Evolutionary conservation across 2,113 vertebrate species (phyloP).

Genomic region (Camelus bactrianus): DNA sequence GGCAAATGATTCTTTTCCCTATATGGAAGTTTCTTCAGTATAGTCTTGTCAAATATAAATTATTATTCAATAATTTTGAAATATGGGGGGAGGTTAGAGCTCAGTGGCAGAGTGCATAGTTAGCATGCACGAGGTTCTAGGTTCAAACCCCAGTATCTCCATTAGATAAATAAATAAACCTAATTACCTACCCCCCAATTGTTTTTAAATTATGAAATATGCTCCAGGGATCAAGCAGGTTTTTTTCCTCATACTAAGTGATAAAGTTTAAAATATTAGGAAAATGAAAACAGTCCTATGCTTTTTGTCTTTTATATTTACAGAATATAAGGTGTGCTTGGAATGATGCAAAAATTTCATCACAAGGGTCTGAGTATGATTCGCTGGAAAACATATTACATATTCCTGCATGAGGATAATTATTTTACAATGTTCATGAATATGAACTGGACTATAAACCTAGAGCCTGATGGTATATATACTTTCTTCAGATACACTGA

Average conservation of each 20-base stretch:
- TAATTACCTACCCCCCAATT: too few species aligned
- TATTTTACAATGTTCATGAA: background rate
- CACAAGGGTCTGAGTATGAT: background rate
- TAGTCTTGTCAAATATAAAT: conserved; percentile 72
- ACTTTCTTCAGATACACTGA: background rate
- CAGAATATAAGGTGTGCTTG: background rate
- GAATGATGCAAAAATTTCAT: background rate
- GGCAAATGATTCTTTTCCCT: conserved; percentile 79
- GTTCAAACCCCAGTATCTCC: too few species aligned
- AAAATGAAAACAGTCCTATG: background rate
- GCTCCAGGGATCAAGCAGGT: conserved; percentile 58
- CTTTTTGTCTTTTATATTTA: background rate
- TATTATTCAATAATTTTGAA: conserved; percentile 66
- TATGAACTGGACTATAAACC: background rate
- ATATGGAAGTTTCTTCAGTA: conserved; percentile 75
- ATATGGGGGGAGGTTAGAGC: background rate
- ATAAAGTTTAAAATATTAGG: background rate
- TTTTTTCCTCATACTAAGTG: background rate
- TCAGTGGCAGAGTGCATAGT: too few species aligned
- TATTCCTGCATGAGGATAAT: background rate
- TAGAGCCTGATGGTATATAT: background rate
- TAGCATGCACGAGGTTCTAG: too few species aligned
- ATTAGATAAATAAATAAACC: too few species aligned
- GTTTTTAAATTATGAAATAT: conserved; percentile 15
- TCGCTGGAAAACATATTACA: background rate